Percentiles rank a stretch among this genome's conserved stretches.
Evolutionary conservation across 2,888 invertebrate genomes (phyloP).

Genomic region (Nemotelus nigrinus): DNA sequence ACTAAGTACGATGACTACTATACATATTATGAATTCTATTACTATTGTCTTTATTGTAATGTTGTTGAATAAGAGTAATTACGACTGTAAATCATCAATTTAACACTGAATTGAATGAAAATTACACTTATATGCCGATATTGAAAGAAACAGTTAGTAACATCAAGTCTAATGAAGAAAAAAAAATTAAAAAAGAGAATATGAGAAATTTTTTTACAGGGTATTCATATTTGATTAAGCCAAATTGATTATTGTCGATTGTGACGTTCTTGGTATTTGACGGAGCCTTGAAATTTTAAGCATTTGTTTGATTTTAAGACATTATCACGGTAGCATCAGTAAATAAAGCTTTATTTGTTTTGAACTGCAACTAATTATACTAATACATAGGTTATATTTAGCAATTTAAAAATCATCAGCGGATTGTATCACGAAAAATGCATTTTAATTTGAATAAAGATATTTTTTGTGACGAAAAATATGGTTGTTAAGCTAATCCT

Average conservation of each 20-base stretch:
- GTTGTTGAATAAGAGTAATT: conserved; percentile 39
- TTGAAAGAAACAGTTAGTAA: neutral
- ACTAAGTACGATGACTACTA: conserved; percentile 16
- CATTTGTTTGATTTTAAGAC: neutral
- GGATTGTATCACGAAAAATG: neutral
- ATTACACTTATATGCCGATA: neutral
- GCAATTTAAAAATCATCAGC: neutral
- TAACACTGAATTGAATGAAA: neutral
- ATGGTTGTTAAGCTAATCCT: neutral
- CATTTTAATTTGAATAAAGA: conserved; percentile 22
- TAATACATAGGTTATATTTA: neutral
- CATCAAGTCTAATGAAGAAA: neutral
- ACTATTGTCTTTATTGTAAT: conserved; percentile 36
- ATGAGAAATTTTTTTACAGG: conserved; percentile 42
- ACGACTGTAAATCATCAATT: neutral
- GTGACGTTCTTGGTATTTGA: neutral
- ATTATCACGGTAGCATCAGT: neutral
- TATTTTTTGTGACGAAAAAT: conserved; percentile 26
- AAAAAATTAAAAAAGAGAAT: neutral
- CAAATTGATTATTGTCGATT: neutral
- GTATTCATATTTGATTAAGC: conserved; percentile 39
- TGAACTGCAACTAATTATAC: neutral
- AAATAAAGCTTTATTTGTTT: neutral
- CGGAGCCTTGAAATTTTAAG: neutral
- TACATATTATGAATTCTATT: conserved; percentile 28